phyloP scores from a whole-genome alignment of 1,140 invertebrate genomes.

The Zaprionus capensis region DNA sequence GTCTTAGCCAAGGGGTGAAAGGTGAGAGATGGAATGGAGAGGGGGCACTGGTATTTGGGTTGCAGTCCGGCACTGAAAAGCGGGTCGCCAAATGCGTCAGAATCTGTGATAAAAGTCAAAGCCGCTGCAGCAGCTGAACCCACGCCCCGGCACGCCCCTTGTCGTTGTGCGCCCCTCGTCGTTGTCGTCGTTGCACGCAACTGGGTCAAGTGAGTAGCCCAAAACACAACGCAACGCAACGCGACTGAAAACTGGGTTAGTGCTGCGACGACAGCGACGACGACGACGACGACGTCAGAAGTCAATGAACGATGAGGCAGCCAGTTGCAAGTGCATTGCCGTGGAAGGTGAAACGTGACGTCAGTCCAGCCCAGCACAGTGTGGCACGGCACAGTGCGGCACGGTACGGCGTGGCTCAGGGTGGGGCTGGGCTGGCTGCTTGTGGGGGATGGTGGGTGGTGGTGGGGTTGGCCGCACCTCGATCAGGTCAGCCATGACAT shows the following conservation, averaged over 20 bases:
- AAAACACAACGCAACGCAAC: constrained; percentile 51
- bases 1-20: neutral
- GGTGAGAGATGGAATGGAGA: neutral
- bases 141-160: constrained; percentile 2
- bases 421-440: too few relatives aligned
- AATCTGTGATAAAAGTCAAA: constrained; percentile 58
- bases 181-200: constrained; percentile 31
- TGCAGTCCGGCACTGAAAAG: constrained; percentile 28
- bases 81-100: constrained; percentile 73
- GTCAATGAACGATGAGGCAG: constrained; percentile 64
- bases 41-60: constrained; percentile 35
- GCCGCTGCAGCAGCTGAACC: constrained; percentile 13
- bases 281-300: constrained; percentile 34
- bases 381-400: neutral
- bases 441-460: neutral
- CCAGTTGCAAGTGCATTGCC: constrained; percentile 61
- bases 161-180: constrained; percentile 2
- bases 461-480: constrained; percentile 14
- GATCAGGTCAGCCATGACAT: constrained; percentile 74
- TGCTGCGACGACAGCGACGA: constrained; percentile 38
- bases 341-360: constrained; percentile 79
- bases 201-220: constrained; percentile 64
- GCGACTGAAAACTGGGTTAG: constrained; percentile 73
- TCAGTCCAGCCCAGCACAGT: constrained; percentile 44
- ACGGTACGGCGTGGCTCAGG: neutral